phyloP scores from a whole-genome alignment of 1,140 invertebrate species.

The Diorhabda sublineata region DNA sequence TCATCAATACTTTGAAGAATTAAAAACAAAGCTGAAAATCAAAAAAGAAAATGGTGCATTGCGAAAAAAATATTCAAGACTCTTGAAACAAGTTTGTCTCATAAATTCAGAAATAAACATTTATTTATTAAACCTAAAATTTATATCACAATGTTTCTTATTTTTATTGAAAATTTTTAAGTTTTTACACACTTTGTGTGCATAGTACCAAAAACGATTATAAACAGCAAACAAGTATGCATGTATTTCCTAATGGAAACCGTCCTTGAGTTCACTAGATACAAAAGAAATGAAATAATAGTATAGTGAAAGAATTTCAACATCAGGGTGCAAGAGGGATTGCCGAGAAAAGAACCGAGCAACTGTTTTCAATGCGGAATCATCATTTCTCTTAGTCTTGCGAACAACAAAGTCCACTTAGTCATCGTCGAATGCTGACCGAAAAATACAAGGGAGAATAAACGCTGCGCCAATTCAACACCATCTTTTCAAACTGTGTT shows the following conservation, averaged over 20 bases:
- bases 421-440: slow-evolving; percentile 47
- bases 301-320: slow-evolving; percentile 34
- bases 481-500: slow-evolving; percentile 26
- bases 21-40: too few relatives aligned
- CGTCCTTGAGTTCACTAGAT: neutral
- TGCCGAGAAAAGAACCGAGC: slow-evolving; percentile 37
- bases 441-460: slow-evolving; percentile 42
- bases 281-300: slow-evolving; percentile 37
- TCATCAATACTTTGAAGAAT: too few relatives aligned
- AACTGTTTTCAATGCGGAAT: slow-evolving; percentile 46
- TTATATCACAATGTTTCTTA: too few relatives aligned
- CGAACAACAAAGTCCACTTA: slow-evolving; percentile 52
- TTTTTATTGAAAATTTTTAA: too few relatives aligned
- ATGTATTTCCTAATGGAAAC: slow-evolving; percentile 20
- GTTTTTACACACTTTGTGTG: too few relatives aligned
- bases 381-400: slow-evolving; percentile 50
- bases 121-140: too few relatives aligned
- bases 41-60: too few relatives aligned
- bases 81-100: too few relatives aligned
- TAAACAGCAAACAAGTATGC: neutral
- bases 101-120: too few relatives aligned
- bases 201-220: too few relatives aligned
- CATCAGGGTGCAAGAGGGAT: slow-evolving; percentile 35
- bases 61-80: too few relatives aligned
- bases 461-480: slow-evolving; percentile 38